These are phyloP conservation scores for Allobates femoralis DNA, from an alignment of 2,797 vertebrate genomes.

Conservation along the genomic window DNA sequence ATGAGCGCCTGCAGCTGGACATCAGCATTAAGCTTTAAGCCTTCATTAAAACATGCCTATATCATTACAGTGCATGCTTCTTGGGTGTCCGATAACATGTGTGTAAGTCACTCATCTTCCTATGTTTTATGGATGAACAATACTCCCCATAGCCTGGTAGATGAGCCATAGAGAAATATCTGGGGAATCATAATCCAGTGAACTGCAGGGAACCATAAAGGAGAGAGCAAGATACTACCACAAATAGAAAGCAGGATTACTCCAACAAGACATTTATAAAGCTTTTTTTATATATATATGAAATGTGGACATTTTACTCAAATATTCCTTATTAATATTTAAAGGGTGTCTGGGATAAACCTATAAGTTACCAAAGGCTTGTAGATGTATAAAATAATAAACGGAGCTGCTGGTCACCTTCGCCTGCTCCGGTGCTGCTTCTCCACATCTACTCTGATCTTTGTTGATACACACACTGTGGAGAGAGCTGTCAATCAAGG, in stretches of 20 bases:
- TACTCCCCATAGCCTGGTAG: background rate
- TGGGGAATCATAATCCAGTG: background rate
- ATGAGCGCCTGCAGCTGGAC: background rate
- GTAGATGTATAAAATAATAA: too few species aligned
- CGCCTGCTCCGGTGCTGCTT: too few species aligned
- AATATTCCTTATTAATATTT: too few species aligned
- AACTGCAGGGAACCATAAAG: background rate
- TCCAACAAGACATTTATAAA: too few species aligned
- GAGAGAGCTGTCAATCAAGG: too few species aligned
- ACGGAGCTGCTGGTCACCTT: too few species aligned
- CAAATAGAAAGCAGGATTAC: background rate
- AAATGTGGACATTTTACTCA: too few species aligned
- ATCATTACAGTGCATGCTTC: background rate
- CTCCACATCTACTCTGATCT: too few species aligned
- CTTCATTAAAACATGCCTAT: constrained; percentile 10
- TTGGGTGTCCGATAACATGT: constrained; percentile 20
- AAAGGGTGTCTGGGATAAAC: too few species aligned
- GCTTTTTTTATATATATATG: too few species aligned
- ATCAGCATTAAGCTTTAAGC: constrained; percentile 25
- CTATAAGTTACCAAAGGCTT: too few species aligned
- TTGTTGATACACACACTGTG: too few species aligned
- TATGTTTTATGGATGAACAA: background rate
- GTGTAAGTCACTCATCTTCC: background rate
- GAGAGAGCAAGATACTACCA: background rate
- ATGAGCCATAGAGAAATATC: background rate